Percentiles rank a stretch among this genome's conserved stretches.
phyloP scores from a whole-genome alignment of 2,113 vertebrate genomes.

The Poeciliopsis prolifica region DNA sequence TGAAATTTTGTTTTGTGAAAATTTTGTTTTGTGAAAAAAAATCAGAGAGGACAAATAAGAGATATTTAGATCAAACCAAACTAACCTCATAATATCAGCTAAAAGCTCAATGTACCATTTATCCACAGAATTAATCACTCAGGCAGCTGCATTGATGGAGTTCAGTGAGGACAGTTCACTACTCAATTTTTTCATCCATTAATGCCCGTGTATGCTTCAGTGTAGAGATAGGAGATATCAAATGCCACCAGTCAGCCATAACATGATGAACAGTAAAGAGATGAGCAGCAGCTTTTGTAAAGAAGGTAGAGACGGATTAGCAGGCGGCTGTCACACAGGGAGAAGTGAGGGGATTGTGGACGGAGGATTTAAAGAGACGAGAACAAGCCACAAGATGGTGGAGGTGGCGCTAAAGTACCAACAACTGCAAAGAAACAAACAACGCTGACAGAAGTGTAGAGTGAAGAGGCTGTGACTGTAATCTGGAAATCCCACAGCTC shows the following conservation, averaged over 20 bases:
- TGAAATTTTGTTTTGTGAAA: neutral
- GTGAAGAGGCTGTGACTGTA: slow-evolving; percentile 9
- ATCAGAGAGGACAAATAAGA: neutral
- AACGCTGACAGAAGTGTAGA: neutral
- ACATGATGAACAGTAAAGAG: slow-evolving; percentile 12
- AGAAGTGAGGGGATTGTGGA: slow-evolving; percentile 30
- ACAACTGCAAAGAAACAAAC: slow-evolving; percentile 11
- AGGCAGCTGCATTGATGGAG: slow-evolving; percentile 4
- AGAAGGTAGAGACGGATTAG: slow-evolving; percentile 48
- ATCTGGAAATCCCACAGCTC: slow-evolving; percentile 34
- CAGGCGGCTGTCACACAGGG: slow-evolving; percentile 6
- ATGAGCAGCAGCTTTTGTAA: slow-evolving; percentile 31
- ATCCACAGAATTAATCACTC: slow-evolving; percentile 15
- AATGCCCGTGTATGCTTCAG: neutral
- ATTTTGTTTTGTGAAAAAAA: neutral
- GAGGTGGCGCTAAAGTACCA: slow-evolving; percentile 11
- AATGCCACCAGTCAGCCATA: slow-evolving; percentile 8
- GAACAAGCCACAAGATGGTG: slow-evolving; percentile 33
- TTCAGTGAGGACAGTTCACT: neutral
- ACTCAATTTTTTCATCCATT: slow-evolving; percentile 19
- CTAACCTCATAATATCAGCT: slow-evolving; percentile 13
- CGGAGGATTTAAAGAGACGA: slow-evolving; percentile 27
- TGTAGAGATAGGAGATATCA: slow-evolving; percentile 5
- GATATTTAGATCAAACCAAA: slow-evolving; percentile 6
- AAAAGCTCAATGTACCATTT: slow-evolving; percentile 40